Base-by-base conservation (phyloP, 1,140 invertebrate genomes). In the Mesaphorura yosii region DNA sequence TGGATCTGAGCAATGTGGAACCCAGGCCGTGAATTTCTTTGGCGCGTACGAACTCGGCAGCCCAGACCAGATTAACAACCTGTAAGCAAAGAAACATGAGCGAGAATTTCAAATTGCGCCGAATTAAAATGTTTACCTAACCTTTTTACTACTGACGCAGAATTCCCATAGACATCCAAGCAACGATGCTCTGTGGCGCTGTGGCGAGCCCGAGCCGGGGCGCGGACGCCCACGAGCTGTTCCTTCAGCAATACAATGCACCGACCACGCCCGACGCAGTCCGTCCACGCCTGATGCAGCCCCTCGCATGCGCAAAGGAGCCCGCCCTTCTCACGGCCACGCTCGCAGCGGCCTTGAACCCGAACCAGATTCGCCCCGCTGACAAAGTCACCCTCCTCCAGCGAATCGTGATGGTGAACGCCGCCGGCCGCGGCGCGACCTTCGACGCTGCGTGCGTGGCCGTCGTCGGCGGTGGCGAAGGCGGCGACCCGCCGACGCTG, bases 161-260 rank as follows among this genome's bases (percentile, higher is more conserved):
- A 17, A 53, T 57, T 39, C 45, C 48, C 6, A n/a, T 39, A n/a
- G 58, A 60, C 37, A 12, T 60, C 25, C 58, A 51, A 25, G 53
- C 54, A 2, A 25, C 51, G 14, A 78, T 87, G n/a, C 90, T 86
- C 66, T 93, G 88, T 69, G 79, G 77, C 27, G 84, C 79, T 0
- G 70, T 93, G 0, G 74, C 73, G 50, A 68, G 82, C 57, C 88
- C 88, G 50, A 68, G 82, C 57, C 88, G 88, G 26, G 73, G 26
- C 17, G 38, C 23, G 15, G 17, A 20, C 15, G 45, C 44, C 1
- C 52, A 50, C 44, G 37, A 40, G 19, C 52, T 57, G 15, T 34
- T 40, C n/a, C 25, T 45, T 14, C 17, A 51, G 4, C 49, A 45
- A 23, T 57, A 52, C 44, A 47, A 48, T 14, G 19, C 23, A 44